Evolutionary conservation across 2,888 invertebrate species (phyloP).

Genomic region (Masnerella sp.): DNA sequence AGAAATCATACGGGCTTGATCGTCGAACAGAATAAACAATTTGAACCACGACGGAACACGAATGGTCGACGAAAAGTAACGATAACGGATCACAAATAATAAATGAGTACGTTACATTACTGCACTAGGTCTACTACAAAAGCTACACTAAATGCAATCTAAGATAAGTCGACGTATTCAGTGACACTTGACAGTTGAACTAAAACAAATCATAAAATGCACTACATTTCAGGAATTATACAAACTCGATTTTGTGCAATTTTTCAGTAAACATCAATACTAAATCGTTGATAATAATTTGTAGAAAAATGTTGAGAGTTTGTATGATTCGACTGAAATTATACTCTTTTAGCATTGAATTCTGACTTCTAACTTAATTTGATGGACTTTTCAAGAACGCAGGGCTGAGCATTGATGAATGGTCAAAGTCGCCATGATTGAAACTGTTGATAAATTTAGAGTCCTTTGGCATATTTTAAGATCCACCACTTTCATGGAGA

Average conservation of each 20-base stretch:
- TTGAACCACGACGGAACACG: no score
- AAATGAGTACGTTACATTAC: constrained; percentile 33
- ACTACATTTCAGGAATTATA: constrained; percentile 30
- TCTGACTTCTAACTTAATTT: neutral
- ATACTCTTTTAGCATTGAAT: neutral
- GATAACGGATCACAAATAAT: constrained; percentile 11
- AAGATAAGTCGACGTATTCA: constrained; percentile 23
- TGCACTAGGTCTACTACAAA: constrained; percentile 52
- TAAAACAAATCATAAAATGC: constrained; percentile 35
- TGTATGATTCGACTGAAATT: no score
- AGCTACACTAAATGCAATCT: constrained; percentile 52
- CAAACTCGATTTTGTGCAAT: constrained; percentile 19
- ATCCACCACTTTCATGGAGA: constrained; percentile 74
- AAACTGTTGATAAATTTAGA: no score
- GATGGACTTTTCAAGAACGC: neutral
- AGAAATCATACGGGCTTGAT: constrained; percentile 10
- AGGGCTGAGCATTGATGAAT: neutral
- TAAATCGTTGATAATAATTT: no score
- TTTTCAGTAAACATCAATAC: no score
- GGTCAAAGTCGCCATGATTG: no score
- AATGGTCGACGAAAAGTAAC: no score
- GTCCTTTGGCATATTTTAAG: constrained; percentile 74
- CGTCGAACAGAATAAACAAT: neutral
- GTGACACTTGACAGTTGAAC: constrained; percentile 14
- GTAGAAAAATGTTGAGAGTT: no score